Evolutionary conservation across 2,797 vertebrate species (phyloP).

Genomic region (Ispidina picta): DNA sequence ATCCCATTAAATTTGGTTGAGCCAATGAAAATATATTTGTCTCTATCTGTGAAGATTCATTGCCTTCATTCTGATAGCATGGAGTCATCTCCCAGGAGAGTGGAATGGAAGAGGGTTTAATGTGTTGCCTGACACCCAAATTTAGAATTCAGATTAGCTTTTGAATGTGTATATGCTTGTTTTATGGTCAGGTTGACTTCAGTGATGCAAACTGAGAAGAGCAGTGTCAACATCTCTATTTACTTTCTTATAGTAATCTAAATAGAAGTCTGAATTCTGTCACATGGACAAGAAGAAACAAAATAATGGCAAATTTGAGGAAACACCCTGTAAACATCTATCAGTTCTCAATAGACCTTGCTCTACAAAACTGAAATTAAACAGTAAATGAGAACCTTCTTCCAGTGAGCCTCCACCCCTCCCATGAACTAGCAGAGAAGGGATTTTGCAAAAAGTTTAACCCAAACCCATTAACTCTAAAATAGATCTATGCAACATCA

Average conservation of each 20-base stretch:
- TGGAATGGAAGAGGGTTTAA: background rate
- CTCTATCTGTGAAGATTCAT: background rate
- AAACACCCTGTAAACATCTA: background rate
- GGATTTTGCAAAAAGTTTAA: background rate
- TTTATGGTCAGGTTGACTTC: background rate
- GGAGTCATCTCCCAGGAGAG: background rate
- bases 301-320: background rate
- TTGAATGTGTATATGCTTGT: background rate
- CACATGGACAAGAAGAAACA: background rate
- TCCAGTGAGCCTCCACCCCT: background rate
- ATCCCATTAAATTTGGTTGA: background rate
- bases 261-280: background rate
- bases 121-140: background rate
- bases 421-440: background rate
- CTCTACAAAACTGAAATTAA: background rate
- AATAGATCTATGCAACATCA: background rate
- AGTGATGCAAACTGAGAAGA: background rate
- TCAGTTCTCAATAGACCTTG: background rate
- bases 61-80: background rate
- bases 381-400: background rate
- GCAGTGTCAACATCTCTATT: background rate
- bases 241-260: background rate
- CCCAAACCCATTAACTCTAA: background rate
- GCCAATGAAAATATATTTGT: background rate
- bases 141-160: background rate